Base-by-base conservation (phyloP, 2,113 vertebrate genomes). In the Himantopus leucocephalus region DNA sequence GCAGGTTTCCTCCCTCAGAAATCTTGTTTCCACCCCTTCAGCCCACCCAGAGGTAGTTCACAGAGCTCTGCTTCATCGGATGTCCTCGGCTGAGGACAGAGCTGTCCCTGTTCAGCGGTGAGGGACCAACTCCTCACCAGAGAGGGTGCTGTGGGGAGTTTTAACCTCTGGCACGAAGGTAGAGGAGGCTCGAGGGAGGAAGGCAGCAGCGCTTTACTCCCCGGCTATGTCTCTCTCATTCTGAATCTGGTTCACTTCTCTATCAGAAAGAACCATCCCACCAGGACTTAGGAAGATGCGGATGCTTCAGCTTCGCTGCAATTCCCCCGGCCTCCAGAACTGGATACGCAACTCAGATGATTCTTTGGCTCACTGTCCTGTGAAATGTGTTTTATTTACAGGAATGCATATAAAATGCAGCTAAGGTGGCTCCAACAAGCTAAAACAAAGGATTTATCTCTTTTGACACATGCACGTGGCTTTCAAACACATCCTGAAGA, bases 191-290 rank as follows among this genome's bases (percentile, higher is more conserved):
- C 2, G 45, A 39, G 50, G 45, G 73, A 37, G 23, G 55, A 48
- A 24, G 52, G 76, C 47, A 56, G 82, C 64, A 81, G 76, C 78
- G 56, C 5, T 43, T 71, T 8, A 48, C 2, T 22, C 52, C 14
- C 14, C 0, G 3, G 11, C 14, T 20, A 5, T 2, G 11, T 64
- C 43, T 81, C 29, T 60, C 59, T n/a, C 47, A 77, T 59, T 59
- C 76, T 72, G 34, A 87, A 63, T n/a, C 66, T 41, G 20, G 13
- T 96, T 96, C 74, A 14, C 74, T 92, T 75, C 87, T 70, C 91
- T 47, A 26, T 77, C 84, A 96, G 95, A 53, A 87, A 82, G 84
- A 41, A 39, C 73, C 94, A 92, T 21, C 92, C 76, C 81, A 50
- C 70, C 77, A 87, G 94, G 86, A 76, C 85, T 48, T 96, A 94